Percentiles rank a stretch among this genome's conserved stretches.
Conservation (phyloP, 2,888 invertebrate species). For the Nephrotoma flavescens region DNA sequence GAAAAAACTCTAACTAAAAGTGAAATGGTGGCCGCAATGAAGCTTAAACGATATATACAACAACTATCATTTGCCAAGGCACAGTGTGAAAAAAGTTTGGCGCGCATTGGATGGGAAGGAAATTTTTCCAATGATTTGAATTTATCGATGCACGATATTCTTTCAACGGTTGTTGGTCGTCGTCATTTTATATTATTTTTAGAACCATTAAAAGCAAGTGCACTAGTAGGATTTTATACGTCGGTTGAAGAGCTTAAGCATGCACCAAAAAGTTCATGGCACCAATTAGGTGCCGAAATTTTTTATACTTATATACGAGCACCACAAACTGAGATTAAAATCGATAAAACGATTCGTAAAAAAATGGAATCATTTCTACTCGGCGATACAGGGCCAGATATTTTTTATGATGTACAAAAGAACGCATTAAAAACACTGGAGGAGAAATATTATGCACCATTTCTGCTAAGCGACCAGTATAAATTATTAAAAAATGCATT, state of each 20-base stretch:
- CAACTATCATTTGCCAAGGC: constrained; percentile 67
- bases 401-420: constrained; percentile 76
- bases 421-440: constrained; percentile 65
- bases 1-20: constrained; percentile 47
- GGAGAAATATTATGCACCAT: constrained; percentile 78
- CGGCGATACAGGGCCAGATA: constrained; percentile 76
- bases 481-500: constrained; percentile 38
- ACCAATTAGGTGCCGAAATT: constrained; percentile 81
- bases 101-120: constrained; percentile 62
- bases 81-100: constrained; percentile 63
- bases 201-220: constrained; percentile 68
- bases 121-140: constrained; percentile 42
- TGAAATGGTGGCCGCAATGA: constrained; percentile 64
- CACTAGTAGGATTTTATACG: constrained; percentile 73
- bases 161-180: constrained; percentile 68
- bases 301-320: constrained; percentile 79
- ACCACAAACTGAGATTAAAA: constrained; percentile 65
- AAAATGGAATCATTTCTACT: constrained; percentile 76
- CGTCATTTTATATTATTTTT: constrained; percentile 66
- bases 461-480: constrained; percentile 75
- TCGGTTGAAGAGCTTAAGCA: constrained; percentile 71
- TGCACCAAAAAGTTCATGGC: constrained; percentile 61
- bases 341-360: constrained; percentile 65
- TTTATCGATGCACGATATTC: constrained; percentile 52
- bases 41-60: constrained; percentile 70